These are phyloP conservation scores for Parauchenoglanis punctatus DNA, from an alignment of 2,797 vertebrate species.

Conservation along the genomic window DNA sequence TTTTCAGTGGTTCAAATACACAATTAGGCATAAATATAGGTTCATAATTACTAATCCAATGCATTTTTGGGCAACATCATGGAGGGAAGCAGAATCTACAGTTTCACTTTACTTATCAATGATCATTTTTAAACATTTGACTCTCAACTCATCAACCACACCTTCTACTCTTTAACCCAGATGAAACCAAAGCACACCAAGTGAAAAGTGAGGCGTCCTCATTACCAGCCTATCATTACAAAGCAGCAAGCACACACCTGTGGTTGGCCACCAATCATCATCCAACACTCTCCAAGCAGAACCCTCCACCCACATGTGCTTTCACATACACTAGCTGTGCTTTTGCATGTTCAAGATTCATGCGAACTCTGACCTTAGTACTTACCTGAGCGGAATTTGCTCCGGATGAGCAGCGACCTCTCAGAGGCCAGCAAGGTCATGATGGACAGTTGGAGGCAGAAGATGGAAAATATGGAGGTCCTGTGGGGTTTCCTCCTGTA, in stretches of 20 bases:
- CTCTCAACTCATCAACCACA: neutral
- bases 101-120: neutral
- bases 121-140: neutral
- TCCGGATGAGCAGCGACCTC: slow-evolving; percentile 89
- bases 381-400: slow-evolving; percentile 93
- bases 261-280: neutral
- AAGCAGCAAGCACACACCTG: neutral
- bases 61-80: neutral
- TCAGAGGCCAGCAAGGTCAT: slow-evolving; percentile 89
- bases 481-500: slow-evolving; percentile 54
- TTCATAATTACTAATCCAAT: slow-evolving; percentile 13
- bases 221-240: neutral
- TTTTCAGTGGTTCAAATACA: slow-evolving; percentile 27
- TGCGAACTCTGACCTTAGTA: neutral
- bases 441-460: slow-evolving; percentile 51
- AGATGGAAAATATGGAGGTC: slow-evolving; percentile 32
- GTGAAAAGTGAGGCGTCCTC: neutral
- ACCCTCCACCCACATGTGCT: neutral
- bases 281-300: neutral
- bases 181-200: neutral
- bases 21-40: slow-evolving; percentile 19
- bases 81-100: neutral
- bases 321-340: neutral
- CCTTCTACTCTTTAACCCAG: neutral
- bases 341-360: neutral